Percentiles rank a stretch among this genome's conserved stretches.
phyloP scores from a whole-genome alignment of 1,140 invertebrate species.

The Diorhabda sublineata region DNA sequence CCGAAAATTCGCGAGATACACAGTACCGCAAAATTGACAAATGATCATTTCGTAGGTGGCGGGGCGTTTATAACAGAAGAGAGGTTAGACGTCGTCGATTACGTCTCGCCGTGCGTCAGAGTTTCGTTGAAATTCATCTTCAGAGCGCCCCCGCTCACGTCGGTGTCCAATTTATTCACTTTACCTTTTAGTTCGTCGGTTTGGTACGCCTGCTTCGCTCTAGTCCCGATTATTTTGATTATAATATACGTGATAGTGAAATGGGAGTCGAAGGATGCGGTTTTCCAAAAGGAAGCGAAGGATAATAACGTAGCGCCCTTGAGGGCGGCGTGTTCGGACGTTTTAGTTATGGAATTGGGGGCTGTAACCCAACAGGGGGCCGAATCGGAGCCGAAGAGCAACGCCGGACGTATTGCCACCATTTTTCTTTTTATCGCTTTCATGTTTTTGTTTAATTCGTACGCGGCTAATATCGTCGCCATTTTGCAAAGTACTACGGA shows the following conservation, averaged over 20 bases:
- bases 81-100: slow-evolving; percentile 54
- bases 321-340: slow-evolving; percentile 39
- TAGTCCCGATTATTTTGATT: slow-evolving; percentile 15
- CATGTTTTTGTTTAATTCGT: slow-evolving; percentile 44
- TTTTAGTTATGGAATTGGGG: slow-evolving; percentile 50
- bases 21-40: neutral
- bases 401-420: slow-evolving; percentile 38
- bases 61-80: slow-evolving; percentile 54
- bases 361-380: slow-evolving; percentile 58
- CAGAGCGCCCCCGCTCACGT: slow-evolving; percentile 58
- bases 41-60: slow-evolving; percentile 45
- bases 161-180: slow-evolving; percentile 58
- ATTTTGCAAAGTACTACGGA: slow-evolving; percentile 49
- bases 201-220: slow-evolving; percentile 32
- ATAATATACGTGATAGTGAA: slow-evolving; percentile 28
- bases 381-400: slow-evolving; percentile 50
- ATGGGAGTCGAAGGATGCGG: slow-evolving; percentile 34
- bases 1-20: too few species aligned
- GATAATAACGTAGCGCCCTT: neutral
- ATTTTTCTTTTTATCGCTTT: slow-evolving; percentile 39
- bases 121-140: slow-evolving; percentile 58
- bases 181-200: slow-evolving; percentile 52
- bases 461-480: slow-evolving; percentile 47
- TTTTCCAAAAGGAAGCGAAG: slow-evolving; percentile 10
- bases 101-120: slow-evolving; percentile 54